Percentiles rank a stretch among this genome's conserved stretches.
Conservation (phyloP, 1,140 invertebrate genomes). For the Semibalanus balanoides region DNA sequence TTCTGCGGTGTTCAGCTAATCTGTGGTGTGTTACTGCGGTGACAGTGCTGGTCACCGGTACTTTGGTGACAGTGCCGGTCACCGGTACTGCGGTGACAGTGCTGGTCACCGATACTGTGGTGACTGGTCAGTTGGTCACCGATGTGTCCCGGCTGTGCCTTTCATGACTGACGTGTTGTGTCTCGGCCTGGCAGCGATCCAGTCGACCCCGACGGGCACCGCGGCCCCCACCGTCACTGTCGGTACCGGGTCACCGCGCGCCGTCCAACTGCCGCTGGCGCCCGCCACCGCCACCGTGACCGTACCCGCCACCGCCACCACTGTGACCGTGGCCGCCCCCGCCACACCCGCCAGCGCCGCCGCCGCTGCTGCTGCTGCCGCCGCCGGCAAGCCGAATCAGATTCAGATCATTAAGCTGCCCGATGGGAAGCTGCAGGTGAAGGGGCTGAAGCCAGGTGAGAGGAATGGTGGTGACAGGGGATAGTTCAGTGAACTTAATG, state of each 20-base stretch:
- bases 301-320: neutral
- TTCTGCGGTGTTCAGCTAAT: too few relatives aligned
- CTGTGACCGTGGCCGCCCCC: neutral
- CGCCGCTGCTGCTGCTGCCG: slow-evolving; percentile 13
- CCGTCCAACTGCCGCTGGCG: too few relatives aligned
- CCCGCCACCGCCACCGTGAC: neutral
- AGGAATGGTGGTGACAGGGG: too few relatives aligned
- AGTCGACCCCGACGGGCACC: neutral
- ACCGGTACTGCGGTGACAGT: too few relatives aligned
- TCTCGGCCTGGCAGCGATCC: neutral
- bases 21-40: too few relatives aligned
- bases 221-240: neutral
- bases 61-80: too few relatives aligned
- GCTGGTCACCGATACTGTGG: too few relatives aligned
- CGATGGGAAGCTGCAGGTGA: slow-evolving; percentile 80
- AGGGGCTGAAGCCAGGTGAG: slow-evolving; percentile 56
- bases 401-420: slow-evolving; percentile 79
- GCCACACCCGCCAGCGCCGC: slow-evolving; percentile 1
- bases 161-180: too few relatives aligned
- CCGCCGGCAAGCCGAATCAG: slow-evolving; percentile 44
- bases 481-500: too few relatives aligned
- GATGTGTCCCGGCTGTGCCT: too few relatives aligned
- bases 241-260: neutral
- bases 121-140: too few relatives aligned
- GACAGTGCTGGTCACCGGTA: too few relatives aligned